Conservation (phyloP, 2,113 vertebrate genomes). For the Pheucticus melanocephalus region DNA sequence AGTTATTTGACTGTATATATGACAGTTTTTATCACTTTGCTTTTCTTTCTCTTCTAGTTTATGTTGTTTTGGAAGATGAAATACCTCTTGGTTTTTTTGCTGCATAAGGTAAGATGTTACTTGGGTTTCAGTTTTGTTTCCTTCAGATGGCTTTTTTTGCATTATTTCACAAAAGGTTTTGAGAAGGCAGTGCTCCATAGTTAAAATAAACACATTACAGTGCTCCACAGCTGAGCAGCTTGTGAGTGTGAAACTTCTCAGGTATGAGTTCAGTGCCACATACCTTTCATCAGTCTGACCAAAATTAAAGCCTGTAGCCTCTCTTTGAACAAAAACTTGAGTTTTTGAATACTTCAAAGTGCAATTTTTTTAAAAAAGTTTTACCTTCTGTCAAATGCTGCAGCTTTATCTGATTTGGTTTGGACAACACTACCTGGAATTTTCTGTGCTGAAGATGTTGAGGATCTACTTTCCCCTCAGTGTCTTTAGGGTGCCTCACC, state of each 20-base stretch:
- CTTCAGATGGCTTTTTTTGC: neutral
- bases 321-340: neutral
- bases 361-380: neutral
- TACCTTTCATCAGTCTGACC: neutral
- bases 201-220: neutral
- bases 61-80: neutral
- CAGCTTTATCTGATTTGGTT: neutral
- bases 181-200: accelerated
- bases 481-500: neutral
- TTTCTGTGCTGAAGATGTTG: neutral
- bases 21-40: neutral
- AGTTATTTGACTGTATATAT: neutral
- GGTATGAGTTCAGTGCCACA: neutral
- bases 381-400: neutral
- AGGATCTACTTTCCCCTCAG: neutral
- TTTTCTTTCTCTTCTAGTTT: neutral
- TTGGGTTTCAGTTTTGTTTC: neutral
- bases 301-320: neutral
- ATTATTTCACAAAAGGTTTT: neutral
- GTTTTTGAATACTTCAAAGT: neutral
- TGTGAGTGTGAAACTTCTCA: neutral
- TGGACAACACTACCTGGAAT: neutral
- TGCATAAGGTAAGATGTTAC: neutral
- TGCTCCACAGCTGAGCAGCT: neutral
- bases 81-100: neutral